Base-by-base conservation (phyloP, 2,797 vertebrate species). In the Sciurus carolinensis region DNA sequence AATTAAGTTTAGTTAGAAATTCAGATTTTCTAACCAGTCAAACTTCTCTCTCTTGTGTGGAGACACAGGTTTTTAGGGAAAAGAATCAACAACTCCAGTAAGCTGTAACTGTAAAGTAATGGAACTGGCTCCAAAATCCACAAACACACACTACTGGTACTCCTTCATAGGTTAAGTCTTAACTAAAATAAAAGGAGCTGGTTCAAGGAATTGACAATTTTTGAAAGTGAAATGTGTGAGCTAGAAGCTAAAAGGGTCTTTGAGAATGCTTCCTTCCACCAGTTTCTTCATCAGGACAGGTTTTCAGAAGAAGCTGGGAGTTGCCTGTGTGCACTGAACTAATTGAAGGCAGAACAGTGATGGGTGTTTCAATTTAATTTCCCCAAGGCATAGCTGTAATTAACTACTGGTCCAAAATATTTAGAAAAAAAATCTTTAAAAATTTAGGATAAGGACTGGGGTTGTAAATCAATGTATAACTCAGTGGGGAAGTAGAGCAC, bases 1-100 rank as follows among this genome's bases (percentile, higher is more conserved):
- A 94, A 82, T 93, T 81, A n/a, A 42, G n/a, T 91, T 94, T 57
- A 18, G 9, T 62, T 91, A 57, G 1, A 88, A 67, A 44, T 36
- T 87, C 52, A 76, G 71, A 71, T 84, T 86, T 36, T 89, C 57
- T 50, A 33, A 12, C 2, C 52, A 44, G 85, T 3, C 47, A 36
- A 72, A n/a, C 33, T n/a, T 86, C 36, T 91, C 39, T 91, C 22
- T 54, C 18, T 6, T 52, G 9, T 62, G 47, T 28, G 71, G 28
- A 28, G 24, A 64, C 7, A 7, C 42, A 47, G 76, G 76, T 33
- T 66, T 57, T 94, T 64, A 92, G 36, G 8, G 57, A 6, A 30
- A 57, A 66, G 87, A 86, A 67, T 47, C 44, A n/a, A 81, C 88
- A 66, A 62, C 13, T 87, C 11, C 28, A 36, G 36, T 36, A 36